These are phyloP conservation scores for Gonatopus flavifemur DNA, from an alignment of 1,140 invertebrate genomes.

Conservation along the genomic window DNA sequence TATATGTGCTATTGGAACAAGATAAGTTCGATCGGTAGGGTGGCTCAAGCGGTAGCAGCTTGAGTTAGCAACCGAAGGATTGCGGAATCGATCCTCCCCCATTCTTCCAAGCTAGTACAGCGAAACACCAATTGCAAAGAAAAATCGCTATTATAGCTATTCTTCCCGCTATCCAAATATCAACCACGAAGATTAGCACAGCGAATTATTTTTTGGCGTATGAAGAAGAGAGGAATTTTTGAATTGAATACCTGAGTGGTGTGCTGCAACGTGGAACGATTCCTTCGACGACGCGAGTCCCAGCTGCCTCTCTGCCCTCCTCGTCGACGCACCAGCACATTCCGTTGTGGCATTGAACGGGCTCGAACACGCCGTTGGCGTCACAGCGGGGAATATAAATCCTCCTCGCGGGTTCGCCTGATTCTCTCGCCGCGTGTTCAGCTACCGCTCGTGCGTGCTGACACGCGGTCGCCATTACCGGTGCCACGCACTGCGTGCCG, in stretches of 20 bases:
- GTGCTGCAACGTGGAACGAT: conserved; percentile 43
- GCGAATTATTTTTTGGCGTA: no score
- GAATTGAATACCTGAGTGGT: conserved; percentile 54
- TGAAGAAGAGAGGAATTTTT: no score
- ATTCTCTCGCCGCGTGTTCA: conserved; percentile 75
- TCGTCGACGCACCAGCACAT: conserved; percentile 90
- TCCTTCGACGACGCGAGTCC: conserved; percentile 57
- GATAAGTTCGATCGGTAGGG: no score
- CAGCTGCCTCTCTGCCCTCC: conserved; percentile 76
- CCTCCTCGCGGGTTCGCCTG: conserved; percentile 70
- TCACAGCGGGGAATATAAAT: conserved; percentile 81
- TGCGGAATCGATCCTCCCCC: no score
- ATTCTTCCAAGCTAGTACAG: no score
- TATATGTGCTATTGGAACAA: no score
- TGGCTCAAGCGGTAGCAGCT: no score
- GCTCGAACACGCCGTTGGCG: conserved; percentile 72
- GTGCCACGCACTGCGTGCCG: conserved; percentile 76
- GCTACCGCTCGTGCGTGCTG: conserved; percentile 70
- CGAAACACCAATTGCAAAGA: no score
- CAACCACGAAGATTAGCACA: no score
- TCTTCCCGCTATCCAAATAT: no score
- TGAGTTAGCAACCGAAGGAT: no score
- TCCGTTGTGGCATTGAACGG: conserved; percentile 78
- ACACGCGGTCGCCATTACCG: conserved; percentile 75
- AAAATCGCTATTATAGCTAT: no score